Base-by-base conservation (phyloP, 64 coral and sea anemone species). In the Acropora tenuis region DNA sequence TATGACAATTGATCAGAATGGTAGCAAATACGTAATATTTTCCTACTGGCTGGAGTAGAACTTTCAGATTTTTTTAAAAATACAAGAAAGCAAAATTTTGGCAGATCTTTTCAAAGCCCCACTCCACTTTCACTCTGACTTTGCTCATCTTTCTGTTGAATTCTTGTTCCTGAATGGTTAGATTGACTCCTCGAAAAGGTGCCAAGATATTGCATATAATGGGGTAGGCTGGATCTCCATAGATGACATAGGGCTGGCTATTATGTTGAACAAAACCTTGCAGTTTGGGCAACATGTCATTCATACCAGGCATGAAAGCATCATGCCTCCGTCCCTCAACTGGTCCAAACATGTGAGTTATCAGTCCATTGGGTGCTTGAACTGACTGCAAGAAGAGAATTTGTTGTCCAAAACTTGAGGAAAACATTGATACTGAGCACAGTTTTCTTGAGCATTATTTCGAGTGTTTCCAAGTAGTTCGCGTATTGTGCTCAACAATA, bases 1-100 rank as follows among this genome's bases (percentile, higher is more conserved):
- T 89, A 57, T 78, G 87, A 48, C 75, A 89, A 57, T 89, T 89
- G 48, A 58, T 68, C 16, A 89, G 45, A 41, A 80, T 48, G 49
- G 75, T n/a, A 61, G 74, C 76, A 1, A 89, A 75, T 43, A 89
- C 52, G 76, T 89, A 69, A 60, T 89, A 89, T 48, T 89, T 89
- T 17, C 9, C 66, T 46, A 59, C 49, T 46, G 44, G 86, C 86
- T 88, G 86, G 47, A 88, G 48, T n/a, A 76, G 16, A 66, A 77
- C 43, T 49, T 78, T 89, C 43, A 77, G 41, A 77, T 86, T 48
- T 79, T 78, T 71, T n/a, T 88, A 53, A 44, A 74, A 89, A 68
- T 89, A 49, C 43, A 77, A 78, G 58, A 16, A 48, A 42, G 88
- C 73, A 78, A 89, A 89, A 42, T 89, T 77, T 4, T 89, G 75